Evolutionary conservation across 1,140 invertebrate genomes (phyloP), one percentile per base, ranked within the genome.

Genomic region (Drosophila guanche): DNA sequence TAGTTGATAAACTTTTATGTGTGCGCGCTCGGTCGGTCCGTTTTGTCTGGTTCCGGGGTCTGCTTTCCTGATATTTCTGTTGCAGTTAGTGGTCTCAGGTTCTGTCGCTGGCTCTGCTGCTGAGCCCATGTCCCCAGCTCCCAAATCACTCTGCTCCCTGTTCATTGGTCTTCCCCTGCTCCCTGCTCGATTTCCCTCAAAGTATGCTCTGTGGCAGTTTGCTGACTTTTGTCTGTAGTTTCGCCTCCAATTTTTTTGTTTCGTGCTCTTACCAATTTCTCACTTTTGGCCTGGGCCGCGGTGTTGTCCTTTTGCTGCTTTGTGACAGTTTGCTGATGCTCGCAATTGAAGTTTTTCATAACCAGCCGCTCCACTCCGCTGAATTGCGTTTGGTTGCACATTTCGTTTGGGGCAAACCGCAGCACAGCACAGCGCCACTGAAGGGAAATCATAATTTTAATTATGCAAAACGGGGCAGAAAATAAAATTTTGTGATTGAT

Each of bases 1-100:
- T 83, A 88, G 83, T 86, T 86, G 83, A 86, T 86, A 78, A 88
- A 86, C 83, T 86, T 86, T 86, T 83, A 81, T 85, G 77, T 60
- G 16, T 20, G 16, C 16, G 16, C 50, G 47, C 27, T 7, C 33
- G 33, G 4, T 20, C 16, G 16, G 16, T 20, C 16, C 16, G 16
- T 20, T 20, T 20, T 20, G 48, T 27, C 53, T 51, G 66, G 29
- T 22, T 51, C 47, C 41, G 58, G 37, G 43, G 16, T 20, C 16
- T 20, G 16, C 16, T 20, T 20, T 20, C 16, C 16, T 20, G 16
- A 20, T 20, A 20, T 20, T 20, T 41, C 41, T 29, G 63, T 27
- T 45, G 6, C 33, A 22, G 53, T 37, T 54, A 33, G 47, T 50
- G 54, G 40, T 45, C 33, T n/a, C 55, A 40, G 47, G 41, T 60